Evolutionary conservation across 2,888 invertebrate genomes (phyloP), one percentile per base, ranked within the genome.

Genomic region (Hypselothyrea guttata): DNA sequence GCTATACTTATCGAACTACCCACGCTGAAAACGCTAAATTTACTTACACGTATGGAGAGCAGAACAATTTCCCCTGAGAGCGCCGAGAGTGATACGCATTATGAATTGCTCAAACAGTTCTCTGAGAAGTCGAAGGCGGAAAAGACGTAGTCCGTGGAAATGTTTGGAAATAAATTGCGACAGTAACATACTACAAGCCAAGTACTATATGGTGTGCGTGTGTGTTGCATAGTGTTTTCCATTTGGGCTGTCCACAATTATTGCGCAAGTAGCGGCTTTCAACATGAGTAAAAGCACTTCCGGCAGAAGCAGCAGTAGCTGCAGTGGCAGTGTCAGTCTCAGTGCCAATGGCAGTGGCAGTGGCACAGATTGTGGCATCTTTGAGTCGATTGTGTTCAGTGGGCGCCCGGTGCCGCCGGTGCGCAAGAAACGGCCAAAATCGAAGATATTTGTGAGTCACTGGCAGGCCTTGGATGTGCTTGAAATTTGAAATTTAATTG

Each of bases 391-490:
- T 54, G 40, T 77, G n/a, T 76, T 83, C 37, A 69, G 74, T 59
- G 84, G 77, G 16, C 87, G 87, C 13, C 90, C 90, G 1, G 81
- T 87, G 57, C 86, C 89, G 30, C 90, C 90, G 56, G 76, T 77
- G 30, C 76, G 90, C 40, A 89, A 86, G 53, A 89, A 86, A 61
- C 76, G 89, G 2, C 86, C 88, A n/a, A 88, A 87, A 75, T 88
- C 88, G 1, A 59, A 82, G 72, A 3, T 88, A n/a, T 70, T 87
- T 74, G 86, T 86, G 67, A 70, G 88, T 81, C 67, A 82, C 34
- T n/a, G 22, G 4, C 22, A 38, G 49, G 34, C 82, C 75, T 77
- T 82, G 67, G 62, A 38, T 31, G 53, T 42, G 30, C 45, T 49
- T 48, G 44, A 51, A 55, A 52, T 59, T 71, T 33, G 33, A 45